A percentile compares a stretch with the other conserved stretches of the same genome.
These are phyloP conservation scores for Phalloptychus januarius DNA, from an alignment of 2,797 vertebrate species.

Conservation along the genomic window DNA sequence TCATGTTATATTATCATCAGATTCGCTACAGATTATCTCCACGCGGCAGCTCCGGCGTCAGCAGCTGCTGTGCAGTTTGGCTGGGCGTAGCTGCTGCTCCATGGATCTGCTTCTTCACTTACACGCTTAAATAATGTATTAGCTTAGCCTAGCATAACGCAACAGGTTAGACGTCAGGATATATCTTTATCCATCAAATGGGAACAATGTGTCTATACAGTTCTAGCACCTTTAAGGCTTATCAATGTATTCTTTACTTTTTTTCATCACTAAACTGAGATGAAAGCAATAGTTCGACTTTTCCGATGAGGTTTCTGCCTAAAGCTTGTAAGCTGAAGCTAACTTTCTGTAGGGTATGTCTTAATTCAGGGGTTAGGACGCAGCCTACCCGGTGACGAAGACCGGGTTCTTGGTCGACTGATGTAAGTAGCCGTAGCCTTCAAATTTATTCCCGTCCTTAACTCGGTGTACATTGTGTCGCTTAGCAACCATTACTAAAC, in stretches of 20 bases:
- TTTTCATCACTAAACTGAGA: background rate
- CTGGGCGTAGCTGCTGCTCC: background rate
- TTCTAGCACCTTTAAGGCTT: background rate
- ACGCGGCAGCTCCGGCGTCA: constrained; percentile 29
- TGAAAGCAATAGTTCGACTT: background rate
- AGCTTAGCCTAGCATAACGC: constrained; percentile 6
- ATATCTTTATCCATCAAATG: background rate
- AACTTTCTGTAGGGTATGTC: background rate
- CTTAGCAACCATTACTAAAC: background rate
- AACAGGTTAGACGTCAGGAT: background rate
- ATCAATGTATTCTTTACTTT: background rate
- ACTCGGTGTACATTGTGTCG: background rate
- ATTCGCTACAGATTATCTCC: constrained; percentile 21
- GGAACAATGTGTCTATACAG: background rate
- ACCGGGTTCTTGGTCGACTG: background rate
- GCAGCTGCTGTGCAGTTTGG: constrained; percentile 1
- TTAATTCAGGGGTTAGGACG: background rate
- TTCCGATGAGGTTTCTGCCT: background rate
- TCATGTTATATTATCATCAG: constrained; percentile 45
- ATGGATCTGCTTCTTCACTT: background rate
- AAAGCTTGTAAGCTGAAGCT: background rate
- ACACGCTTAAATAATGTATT: background rate
- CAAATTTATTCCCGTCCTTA: background rate
- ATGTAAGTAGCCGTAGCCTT: background rate
- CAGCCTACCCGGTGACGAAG: too few relatives aligned